phyloP scores from a whole-genome alignment of 2,113 vertebrate species.

The Accipiter cooperii region DNA sequence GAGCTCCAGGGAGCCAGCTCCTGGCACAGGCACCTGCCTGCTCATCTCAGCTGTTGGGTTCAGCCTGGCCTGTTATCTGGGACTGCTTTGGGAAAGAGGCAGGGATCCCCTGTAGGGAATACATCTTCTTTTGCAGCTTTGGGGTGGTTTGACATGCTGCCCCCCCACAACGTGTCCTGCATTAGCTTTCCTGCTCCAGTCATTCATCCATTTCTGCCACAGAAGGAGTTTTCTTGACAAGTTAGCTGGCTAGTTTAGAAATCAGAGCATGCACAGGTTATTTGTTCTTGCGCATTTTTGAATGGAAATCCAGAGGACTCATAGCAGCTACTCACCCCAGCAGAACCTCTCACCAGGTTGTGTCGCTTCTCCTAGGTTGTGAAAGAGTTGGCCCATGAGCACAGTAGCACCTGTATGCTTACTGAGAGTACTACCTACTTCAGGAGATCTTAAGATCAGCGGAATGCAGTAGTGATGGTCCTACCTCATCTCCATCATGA shows the following conservation, averaged over 20 bases:
- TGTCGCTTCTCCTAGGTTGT: background rate
- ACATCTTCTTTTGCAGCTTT: background rate
- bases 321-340: background rate
- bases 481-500: background rate
- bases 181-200: background rate
- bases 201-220: background rate
- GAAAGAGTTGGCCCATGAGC: background rate
- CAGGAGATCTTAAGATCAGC: background rate
- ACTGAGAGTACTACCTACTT: background rate
- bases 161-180: background rate
- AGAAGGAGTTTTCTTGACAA: background rate
- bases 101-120: background rate
- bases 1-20: background rate
- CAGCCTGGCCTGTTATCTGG: background rate
- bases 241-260: background rate
- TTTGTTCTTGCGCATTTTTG: background rate
- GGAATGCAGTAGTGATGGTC: too few species aligned
- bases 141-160: background rate
- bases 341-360: background rate
- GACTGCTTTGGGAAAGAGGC: background rate
- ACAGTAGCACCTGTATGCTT: background rate
- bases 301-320: background rate
- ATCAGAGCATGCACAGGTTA: background rate
- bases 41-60: background rate
- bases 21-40: background rate